Percentiles rank a stretch among this genome's conserved stretches.
phyloP scores from a whole-genome alignment of 1,140 invertebrate species.

The Drosophila melanogaster region DNA sequence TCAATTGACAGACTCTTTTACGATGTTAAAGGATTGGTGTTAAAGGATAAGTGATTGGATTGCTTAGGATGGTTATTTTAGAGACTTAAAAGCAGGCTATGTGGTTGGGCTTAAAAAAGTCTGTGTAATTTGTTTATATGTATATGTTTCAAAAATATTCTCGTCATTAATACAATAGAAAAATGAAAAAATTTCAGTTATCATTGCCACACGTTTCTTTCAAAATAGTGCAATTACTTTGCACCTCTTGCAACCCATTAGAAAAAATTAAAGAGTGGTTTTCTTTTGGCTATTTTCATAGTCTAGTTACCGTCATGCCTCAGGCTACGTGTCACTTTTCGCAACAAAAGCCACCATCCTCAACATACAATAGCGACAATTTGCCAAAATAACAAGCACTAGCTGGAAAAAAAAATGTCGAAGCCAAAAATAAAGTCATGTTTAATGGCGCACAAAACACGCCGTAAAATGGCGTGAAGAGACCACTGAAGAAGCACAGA shows the following conservation, averaged over 20 bases:
- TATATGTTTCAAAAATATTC: no score
- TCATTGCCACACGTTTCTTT: neutral
- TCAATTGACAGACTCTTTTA: slow-evolving; percentile 31
- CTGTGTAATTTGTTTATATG: neutral
- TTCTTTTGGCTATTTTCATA: slow-evolving; percentile 2
- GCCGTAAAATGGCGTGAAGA: slow-evolving; percentile 35
- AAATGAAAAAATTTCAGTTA: neutral
- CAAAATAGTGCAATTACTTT: neutral
- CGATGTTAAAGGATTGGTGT: slow-evolving; percentile 10
- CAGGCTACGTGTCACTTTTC: slow-evolving; percentile 40
- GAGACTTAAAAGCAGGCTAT: slow-evolving; percentile 11
- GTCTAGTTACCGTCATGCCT: slow-evolving; percentile 38
- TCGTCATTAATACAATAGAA: neutral
- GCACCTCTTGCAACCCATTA: neutral
- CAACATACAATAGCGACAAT: slow-evolving; percentile 45
- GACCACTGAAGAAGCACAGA: slow-evolving; percentile 15
- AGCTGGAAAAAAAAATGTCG: slow-evolving; percentile 5
- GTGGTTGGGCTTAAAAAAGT: neutral
- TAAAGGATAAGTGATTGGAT: slow-evolving; percentile 45
- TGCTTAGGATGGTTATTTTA: slow-evolving; percentile 37
- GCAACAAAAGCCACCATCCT: slow-evolving; percentile 28
- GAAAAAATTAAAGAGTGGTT: slow-evolving; percentile 7
- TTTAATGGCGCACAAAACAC: slow-evolving; percentile 62
- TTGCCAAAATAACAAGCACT: slow-evolving; percentile 40
- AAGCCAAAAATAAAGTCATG: slow-evolving; percentile 57